These are phyloP conservation scores for Tachysurus vachellii DNA, from an alignment of 2,113 vertebrate genomes.

Conservation along the genomic window DNA sequence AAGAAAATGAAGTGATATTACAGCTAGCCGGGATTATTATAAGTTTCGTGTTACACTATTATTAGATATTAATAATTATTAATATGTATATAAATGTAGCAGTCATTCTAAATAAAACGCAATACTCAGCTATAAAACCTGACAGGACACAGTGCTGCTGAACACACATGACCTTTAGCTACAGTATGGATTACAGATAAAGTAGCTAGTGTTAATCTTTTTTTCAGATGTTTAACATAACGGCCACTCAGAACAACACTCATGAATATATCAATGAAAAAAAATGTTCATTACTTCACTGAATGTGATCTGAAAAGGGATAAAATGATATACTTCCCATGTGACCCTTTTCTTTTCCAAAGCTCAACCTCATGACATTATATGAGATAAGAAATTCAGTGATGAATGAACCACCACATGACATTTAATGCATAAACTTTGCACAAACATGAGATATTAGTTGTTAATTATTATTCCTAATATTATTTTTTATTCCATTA, in stretches of 20 bases:
- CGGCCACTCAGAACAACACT: background rate
- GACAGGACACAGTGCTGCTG: background rate
- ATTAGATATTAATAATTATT: background rate
- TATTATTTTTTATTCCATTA: background rate
- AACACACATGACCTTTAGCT: background rate
- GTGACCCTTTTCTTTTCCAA: background rate
- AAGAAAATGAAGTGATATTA: background rate
- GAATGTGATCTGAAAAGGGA: background rate
- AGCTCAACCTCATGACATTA: slow-evolving; percentile 33
- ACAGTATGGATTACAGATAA: background rate
- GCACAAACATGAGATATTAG: background rate
- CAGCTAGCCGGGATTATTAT: background rate
- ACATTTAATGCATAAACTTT: background rate
- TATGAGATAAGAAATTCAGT: background rate
- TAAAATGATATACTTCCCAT: background rate
- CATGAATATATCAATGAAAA: background rate
- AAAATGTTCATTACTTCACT: background rate
- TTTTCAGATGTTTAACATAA: background rate
- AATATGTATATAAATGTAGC: background rate
- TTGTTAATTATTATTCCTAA: background rate
- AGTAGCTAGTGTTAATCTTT: background rate
- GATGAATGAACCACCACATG: background rate
- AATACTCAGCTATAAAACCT: background rate
- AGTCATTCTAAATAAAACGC: background rate
- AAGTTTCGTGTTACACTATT: background rate